Base-by-base conservation (phyloP, 2,797 vertebrate genomes). In the Ctenopoma multispine region DNA sequence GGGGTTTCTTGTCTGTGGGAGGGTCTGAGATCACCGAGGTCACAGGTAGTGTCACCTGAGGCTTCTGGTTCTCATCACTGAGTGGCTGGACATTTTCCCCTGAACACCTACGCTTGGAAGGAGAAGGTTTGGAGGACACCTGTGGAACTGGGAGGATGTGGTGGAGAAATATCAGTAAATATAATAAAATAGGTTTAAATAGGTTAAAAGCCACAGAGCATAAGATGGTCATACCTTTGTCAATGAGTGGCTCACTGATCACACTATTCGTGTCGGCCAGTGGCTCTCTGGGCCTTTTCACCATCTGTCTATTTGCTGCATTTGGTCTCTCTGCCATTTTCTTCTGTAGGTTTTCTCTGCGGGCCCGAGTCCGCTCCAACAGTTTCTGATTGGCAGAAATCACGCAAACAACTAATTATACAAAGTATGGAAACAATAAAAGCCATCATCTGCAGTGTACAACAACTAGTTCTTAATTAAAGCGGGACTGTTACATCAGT, bases 341-440 rank as follows among this genome's bases (percentile, higher is more conserved):
- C 87, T 93, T 98, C 93, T 99, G 97, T 69, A 99, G 93, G 87
- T 99, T 99, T 81, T 99, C 98, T 79, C 97, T 84, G 72, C 98
- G 96, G 75, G 98, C 97, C 2, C 97, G 95, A 0, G 97, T 99
- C 72, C 97, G 95, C 90, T 99, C 97, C 21, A 99, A 89, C 46
- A 99, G 93, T 96, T 99, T 99, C 98, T 99, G 47, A 20, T 50
- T 31, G 7, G 11, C 21, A 54, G 27, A 21, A 13, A 11, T 14
- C 14, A 40, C 2, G 21, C 13, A 58, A 24, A 20, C 21, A 40
- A 9, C 15, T 3, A 43, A 18, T 17, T 2, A 43, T 34, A 43
- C 15, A 43, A 17, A 43, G 38, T 2, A 14, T 14, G 1, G 4
- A 15, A 18, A 1, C 5, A 44, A 38, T 11, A 38, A 11, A 38